Evolutionary conservation across 2,797 vertebrate species (phyloP).

Genomic region (Heterohyrax brucei): DNA sequence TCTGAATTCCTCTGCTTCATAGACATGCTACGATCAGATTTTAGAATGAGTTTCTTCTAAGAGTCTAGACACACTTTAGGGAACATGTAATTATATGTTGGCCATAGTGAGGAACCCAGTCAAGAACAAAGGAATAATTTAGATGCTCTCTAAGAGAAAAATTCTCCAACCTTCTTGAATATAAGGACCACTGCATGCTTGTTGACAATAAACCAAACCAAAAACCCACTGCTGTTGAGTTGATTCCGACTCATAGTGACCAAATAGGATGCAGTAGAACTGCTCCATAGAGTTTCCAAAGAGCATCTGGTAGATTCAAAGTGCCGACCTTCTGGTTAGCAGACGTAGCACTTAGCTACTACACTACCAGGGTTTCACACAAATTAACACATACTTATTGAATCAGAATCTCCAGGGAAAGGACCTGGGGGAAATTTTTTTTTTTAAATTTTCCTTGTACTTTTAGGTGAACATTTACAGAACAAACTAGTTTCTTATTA

Average conservation of each 20-base stretch:
- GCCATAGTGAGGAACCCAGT: neutral
- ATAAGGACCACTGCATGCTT: constrained; percentile 26
- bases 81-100: neutral
- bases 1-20: constrained; percentile 47
- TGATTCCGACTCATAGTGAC: too few species aligned
- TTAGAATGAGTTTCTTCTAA: constrained; percentile 35
- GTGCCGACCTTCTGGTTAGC: too few species aligned
- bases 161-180: neutral
- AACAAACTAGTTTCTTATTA: too few species aligned
- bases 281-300: too few species aligned
- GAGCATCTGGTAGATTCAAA: too few species aligned
- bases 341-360: too few species aligned
- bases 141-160: neutral
- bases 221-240: too few species aligned
- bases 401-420: constrained; percentile 32
- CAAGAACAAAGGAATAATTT: neutral
- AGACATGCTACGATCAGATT: neutral
- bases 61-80: neutral
- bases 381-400: neutral
- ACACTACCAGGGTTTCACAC: too few species aligned
- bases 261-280: too few species aligned
- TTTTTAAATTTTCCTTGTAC: neutral
- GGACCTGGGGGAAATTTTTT: neutral
- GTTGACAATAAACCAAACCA: neutral
- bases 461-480: too few species aligned